A percentile compares a stretch with the other conserved stretches of the same genome.
Evolutionary conservation across 2,113 vertebrate species (phyloP).

Genomic region (western clawed frog (Xenopus tropicalis)): UCB_Xtro_10.0 CM004452.2:33851501-33852000

Average conservation of each 20-base stretch:
- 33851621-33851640: background rate
- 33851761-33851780: conserved; percentile 45
- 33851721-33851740: conserved; percentile 33
- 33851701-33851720: conserved; percentile 42
- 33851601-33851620: no score
- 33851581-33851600: conserved; percentile 1
- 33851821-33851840: no score
- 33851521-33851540: background rate
- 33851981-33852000: no score
- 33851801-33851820: no score
- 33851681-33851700: conserved; percentile 48
- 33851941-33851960: no score
- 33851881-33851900: no score
- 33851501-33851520: background rate
- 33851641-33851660: conserved; percentile 39
- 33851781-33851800: conserved; percentile 34
- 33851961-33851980: no score
- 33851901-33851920: no score
- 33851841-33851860: no score
- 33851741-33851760: conserved; percentile 35
- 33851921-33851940: no score
- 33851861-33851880: no score
- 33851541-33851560: background rate
- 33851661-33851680: conserved; percentile 43
- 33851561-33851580: conserved; percentile 7